Conservation (phyloP, 1,140 invertebrate species). For the Hyphantria cunea region DNA sequence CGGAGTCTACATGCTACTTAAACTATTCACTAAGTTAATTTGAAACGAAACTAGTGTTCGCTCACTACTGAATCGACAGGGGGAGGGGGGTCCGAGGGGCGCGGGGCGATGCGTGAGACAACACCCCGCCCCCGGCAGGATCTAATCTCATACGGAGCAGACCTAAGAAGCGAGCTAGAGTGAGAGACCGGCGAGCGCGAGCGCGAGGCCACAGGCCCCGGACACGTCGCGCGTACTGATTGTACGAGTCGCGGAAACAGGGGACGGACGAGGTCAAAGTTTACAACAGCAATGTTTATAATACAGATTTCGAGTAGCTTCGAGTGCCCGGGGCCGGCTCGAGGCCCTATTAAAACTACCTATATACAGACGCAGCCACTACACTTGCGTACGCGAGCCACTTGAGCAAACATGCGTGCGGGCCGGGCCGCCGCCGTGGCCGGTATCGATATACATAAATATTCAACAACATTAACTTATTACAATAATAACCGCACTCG, state of each 20-base stretch:
- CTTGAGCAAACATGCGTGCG: conserved; percentile 66
- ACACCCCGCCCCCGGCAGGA: conserved; percentile 37
- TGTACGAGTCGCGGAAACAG: conserved; percentile 1
- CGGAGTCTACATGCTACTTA: conserved; percentile 75
- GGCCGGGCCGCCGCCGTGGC: conserved; percentile 34
- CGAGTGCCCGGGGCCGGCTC: conserved; percentile 43
- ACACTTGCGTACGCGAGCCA: conserved; percentile 65
- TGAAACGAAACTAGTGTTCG: conserved; percentile 76
- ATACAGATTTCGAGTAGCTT: conserved; percentile 33
- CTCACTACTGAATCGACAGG: conserved; percentile 68
- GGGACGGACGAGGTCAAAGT: conserved; percentile 34
- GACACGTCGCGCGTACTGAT: conserved; percentile 25
- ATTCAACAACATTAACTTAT: conserved; percentile 62
- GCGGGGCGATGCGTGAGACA: no score
- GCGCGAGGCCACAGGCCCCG: conserved; percentile 27
- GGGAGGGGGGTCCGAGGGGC: conserved; percentile 40
- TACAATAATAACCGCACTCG: conserved; percentile 31
- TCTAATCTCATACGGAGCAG: conserved; percentile 39
- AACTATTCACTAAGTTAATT: conserved; percentile 72
- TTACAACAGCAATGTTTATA: conserved; percentile 33
- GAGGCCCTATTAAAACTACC: conserved; percentile 59
- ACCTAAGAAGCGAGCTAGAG: conserved; percentile 59
- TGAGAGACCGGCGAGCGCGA: conserved; percentile 36
- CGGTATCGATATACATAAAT: conserved; percentile 38
- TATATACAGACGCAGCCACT: conserved; percentile 72